Base-by-base conservation (phyloP, 2,888 invertebrate genomes). In the Cynaeus angustus region DNA sequence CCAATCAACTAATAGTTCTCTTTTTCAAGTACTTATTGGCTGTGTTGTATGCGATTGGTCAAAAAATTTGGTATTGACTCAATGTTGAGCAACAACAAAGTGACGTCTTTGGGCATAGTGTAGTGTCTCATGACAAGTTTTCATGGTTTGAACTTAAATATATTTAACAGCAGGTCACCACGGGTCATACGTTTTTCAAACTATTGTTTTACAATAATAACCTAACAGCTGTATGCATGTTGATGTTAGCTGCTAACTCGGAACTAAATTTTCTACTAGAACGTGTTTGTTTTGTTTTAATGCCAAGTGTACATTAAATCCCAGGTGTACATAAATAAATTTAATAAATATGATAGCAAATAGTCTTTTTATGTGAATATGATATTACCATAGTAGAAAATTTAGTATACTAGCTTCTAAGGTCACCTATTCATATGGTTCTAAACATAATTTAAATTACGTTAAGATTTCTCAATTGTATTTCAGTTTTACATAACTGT, bases 11-110 rank as follows among this genome's bases (percentile, higher is more conserved):
- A 66, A 41, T 64, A 58, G 62, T 71, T 68, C 48, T 56, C 55
- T 62, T 72, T 70, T 73, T 73, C 50, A 72, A 75, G 79, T 78
- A 80, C 78, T 80, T 80, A 80, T 80, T 79, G 79, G 81, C 80
- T 80, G 79, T 80, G 78, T 78, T 75, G 73, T 73, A 72, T 55
- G 48, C 52, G 70, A 73, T 72, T 74, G 66, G 64, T 74, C 73
- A 43, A 28, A 70, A 73, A 59, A 68, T 72, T n/a, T 13, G 72
- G 52, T 43, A 61, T 62, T 56, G 50, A 52, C 37, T 16, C 67
- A 72, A 72, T 64, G 69, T 70, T 43, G 52, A 68, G 66, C 70
- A 70, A 67, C 67, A 28, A 9, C 10, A 46, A 38, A 21, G 33
- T 37, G 16, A 12, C 8, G 61, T 67, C 21, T 66, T 37, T 64